A percentile compares a stretch with the other conserved stretches of the same genome.
These are phyloP conservation scores for Dendroctonus valens DNA, from an alignment of 1,140 invertebrate species.

Conservation along the genomic window DNA sequence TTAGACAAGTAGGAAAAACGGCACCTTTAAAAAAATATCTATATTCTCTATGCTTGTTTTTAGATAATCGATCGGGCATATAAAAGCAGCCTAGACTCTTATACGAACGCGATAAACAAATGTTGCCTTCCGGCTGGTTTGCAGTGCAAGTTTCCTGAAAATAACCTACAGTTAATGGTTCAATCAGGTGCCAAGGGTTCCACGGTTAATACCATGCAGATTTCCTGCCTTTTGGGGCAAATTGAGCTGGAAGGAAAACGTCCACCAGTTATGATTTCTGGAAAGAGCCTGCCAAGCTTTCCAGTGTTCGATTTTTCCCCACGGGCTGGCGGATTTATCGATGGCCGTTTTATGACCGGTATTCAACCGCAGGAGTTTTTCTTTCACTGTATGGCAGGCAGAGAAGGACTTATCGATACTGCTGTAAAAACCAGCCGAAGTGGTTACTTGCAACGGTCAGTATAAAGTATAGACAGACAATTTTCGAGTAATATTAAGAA, in stretches of 20 bases:
- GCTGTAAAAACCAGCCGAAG: constrained; percentile 92
- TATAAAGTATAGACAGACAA: neutral
- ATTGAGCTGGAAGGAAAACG: constrained; percentile 98
- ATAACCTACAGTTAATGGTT: constrained; percentile 98
- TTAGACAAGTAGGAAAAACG: constrained; percentile 61
- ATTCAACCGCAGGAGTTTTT: constrained; percentile 98
- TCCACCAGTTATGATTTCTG: constrained; percentile 89
- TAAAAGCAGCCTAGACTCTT: constrained; percentile 76
- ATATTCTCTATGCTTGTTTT: neutral
- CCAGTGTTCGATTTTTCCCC: constrained; percentile 86
- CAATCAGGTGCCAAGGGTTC: constrained; percentile 98
- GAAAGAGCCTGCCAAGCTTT: constrained; percentile 88
- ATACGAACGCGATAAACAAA: constrained; percentile 90
- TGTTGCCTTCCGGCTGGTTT: constrained; percentile 80
- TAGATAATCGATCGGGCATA: constrained; percentile 78
- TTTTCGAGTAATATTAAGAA: neutral
- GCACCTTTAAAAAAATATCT: neutral
- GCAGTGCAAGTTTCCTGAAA: constrained; percentile 84
- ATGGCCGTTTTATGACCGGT: constrained; percentile 94
- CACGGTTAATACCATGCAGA: constrained; percentile 95
- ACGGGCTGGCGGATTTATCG: constrained; percentile 93
- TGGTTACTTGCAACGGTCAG: constrained; percentile 88
- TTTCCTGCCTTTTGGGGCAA: constrained; percentile 94
- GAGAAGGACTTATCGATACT: constrained; percentile 88
- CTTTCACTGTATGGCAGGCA: constrained; percentile 99